Evolutionary conservation across 2,113 vertebrate genomes (phyloP), one percentile per base, ranked within the genome.

Genomic region (Balaeniceps rex): DNA sequence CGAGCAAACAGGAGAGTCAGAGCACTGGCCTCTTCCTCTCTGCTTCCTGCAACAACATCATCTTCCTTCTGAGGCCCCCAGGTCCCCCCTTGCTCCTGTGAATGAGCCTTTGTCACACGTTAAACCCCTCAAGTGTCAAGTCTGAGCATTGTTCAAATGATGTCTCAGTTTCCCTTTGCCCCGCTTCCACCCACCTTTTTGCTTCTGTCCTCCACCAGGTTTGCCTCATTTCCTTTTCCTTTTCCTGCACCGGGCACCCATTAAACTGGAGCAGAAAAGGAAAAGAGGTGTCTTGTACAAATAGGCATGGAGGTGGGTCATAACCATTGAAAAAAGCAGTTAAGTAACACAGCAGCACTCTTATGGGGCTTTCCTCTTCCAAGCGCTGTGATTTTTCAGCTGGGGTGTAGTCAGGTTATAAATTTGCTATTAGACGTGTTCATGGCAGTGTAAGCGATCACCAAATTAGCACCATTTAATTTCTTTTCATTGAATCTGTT

Each of bases 181-280:
- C 47, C 3, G 1, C n/a, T 93, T 81, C 64, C 55, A 74, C 14
- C 4, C 31, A 54, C 9, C 4, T 57, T 85, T 76, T 80, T 90
- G 16, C 58, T n/a, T 72, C 87, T 74, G 19, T 83, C 63, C 40
- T 91, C 34, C 87, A 92, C 46, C n/a, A 81, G 3, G 4, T 83
- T 90, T 93, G 40, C n/a, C 40, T 96, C 70, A 86, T 93, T 96
- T 94, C 76, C 93, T 83, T 80, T 87, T 93, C 82, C 60, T 83
- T 89, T 96, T 96, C 91, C 78, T 95, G 46, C 40, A 47, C 19
- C 44, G 80, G 42, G 9, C 60, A 90, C 46, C 63, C 55, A 47
- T 66, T 69, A 77, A 78, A 74, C 34, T 33, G 31, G 9, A 88
- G 14, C 51, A 92, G 86, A 69, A 78, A 65, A 86, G 54, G n/a